A percentile compares a stretch with the other conserved stretches of the same genome.
Evolutionary conservation across 2,888 invertebrate genomes (phyloP).

Genomic region (Morinoia aosen): DNA sequence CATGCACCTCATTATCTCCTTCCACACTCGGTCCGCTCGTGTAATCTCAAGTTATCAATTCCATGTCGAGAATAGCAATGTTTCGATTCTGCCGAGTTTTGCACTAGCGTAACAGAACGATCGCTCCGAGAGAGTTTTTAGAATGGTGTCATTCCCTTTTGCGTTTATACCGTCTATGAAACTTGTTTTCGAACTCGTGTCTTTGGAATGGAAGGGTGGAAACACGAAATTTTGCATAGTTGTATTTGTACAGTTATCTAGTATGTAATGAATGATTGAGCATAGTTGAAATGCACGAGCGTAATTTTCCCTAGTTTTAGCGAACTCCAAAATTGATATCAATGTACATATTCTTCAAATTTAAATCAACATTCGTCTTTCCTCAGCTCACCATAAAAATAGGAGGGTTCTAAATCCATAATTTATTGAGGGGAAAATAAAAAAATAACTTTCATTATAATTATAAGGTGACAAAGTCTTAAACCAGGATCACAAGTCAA

Average conservation of each 20-base stretch:
- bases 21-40: too few species aligned
- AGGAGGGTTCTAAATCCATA: neutral
- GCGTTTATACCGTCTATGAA: neutral
- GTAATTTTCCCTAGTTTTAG: neutral
- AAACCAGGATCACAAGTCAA: neutral
- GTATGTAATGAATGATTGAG: neutral
- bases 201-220: neutral
- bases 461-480: neutral
- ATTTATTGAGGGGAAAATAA: neutral
- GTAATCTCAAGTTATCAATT: neutral
- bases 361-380: neutral
- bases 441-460: neutral
- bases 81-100: neutral
- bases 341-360: neutral
- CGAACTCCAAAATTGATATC: neutral
- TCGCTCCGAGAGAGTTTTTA: neutral
- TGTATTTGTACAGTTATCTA: neutral
- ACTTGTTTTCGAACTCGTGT: neutral
- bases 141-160: neutral
- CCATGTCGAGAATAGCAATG: neutral
- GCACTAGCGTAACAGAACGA: neutral
- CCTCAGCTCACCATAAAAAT: neutral
- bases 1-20: too few species aligned
- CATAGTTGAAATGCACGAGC: neutral
- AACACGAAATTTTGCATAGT: neutral